Conservation (phyloP, 2,797 vertebrate genomes). For the Rhynchotus rufescens region DNA sequence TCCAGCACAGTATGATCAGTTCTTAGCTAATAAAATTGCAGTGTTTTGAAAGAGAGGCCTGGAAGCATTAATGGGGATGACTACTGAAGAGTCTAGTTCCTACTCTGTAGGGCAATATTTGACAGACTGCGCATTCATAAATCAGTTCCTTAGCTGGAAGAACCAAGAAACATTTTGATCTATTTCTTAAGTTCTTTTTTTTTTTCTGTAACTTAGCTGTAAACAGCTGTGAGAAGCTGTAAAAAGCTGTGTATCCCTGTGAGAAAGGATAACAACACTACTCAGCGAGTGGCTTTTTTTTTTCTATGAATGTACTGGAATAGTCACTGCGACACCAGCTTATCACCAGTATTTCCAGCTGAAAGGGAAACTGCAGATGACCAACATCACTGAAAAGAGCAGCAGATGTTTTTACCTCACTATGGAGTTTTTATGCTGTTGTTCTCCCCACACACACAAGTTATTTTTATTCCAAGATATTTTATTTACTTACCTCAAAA, state of each 20-base stretch:
- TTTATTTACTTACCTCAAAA: constrained; percentile 90
- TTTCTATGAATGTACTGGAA: not conserved
- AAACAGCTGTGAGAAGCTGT: too few species aligned
- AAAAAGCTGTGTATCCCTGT: too few species aligned
- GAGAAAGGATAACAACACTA: not conserved
- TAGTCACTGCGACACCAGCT: not conserved
- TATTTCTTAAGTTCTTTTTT: not conserved
- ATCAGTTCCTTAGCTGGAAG: not conserved
- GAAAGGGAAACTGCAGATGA: not conserved
- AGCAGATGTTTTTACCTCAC: not conserved
- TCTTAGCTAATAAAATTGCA: not conserved
- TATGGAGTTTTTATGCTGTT: not conserved
- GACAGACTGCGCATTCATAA: not conserved
- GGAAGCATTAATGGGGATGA: not conserved
- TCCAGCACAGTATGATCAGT: fast-evolving
- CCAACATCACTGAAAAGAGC: not conserved
- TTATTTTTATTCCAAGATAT: not conserved
- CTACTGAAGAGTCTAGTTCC: not conserved
- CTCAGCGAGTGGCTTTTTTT: not conserved
- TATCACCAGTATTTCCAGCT: not conserved
- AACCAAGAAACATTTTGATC: not conserved
- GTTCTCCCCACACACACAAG: not conserved
- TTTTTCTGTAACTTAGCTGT: not conserved
- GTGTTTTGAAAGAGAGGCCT: not conserved
- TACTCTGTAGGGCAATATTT: not conserved